phyloP scores from a whole-genome alignment of 2,888 invertebrate genomes.

The Adela reaumurella region DNA sequence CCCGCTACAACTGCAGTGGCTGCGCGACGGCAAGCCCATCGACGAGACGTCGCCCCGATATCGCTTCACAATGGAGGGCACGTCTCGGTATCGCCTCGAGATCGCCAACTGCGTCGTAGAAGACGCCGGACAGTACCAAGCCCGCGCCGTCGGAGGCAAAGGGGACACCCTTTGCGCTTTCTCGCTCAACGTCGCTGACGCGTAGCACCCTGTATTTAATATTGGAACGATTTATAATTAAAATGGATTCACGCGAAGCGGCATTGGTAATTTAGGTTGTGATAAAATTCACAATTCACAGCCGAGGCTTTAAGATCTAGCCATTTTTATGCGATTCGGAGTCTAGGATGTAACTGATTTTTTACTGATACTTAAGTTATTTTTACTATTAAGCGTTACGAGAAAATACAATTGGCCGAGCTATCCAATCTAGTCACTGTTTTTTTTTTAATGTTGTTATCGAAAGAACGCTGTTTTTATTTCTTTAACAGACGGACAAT shows the following conservation, averaged over 20 bases:
- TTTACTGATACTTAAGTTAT: conserved; percentile 33
- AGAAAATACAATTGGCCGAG: conserved; percentile 27
- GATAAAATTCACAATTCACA: too few species aligned
- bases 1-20: conserved; percentile 73
- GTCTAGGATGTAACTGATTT: conserved; percentile 41
- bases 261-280: too few species aligned
- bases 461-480: background rate
- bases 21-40: conserved; percentile 88
- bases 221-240: too few species aligned
- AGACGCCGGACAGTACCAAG: conserved; percentile 86
- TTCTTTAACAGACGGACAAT: background rate
- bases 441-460: conserved; percentile 26
- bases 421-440: conserved; percentile 42
- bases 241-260: too few species aligned
- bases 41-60: conserved; percentile 74
- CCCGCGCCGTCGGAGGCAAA: conserved; percentile 81
- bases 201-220: conserved; percentile 21
- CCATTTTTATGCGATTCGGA: conserved; percentile 43
- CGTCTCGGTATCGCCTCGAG: conserved; percentile 73
- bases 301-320: background rate
- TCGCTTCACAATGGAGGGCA: conserved; percentile 78
- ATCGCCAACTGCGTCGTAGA: conserved; percentile 69
- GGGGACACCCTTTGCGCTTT: conserved; percentile 82
- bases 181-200: conserved; percentile 73
- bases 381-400: conserved; percentile 50